These are phyloP conservation scores for Microplitis demolitor DNA, from an alignment of 1,140 invertebrate genomes.

Conservation along the genomic window DNA sequence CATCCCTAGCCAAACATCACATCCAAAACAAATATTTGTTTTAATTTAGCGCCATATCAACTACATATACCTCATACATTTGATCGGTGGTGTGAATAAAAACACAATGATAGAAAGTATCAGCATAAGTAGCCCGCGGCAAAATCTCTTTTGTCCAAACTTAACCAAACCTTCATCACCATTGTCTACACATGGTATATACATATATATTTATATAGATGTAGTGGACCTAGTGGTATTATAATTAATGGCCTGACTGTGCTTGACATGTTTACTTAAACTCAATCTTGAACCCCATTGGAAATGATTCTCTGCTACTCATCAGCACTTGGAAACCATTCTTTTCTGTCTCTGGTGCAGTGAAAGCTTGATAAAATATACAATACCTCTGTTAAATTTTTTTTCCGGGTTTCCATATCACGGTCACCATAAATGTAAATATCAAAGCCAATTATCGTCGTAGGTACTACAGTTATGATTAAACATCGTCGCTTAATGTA, in stretches of 20 bases:
- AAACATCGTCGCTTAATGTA: constrained; percentile 49
- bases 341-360: constrained; percentile 30
- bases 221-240: constrained; percentile 33
- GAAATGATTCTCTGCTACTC: constrained; percentile 33
- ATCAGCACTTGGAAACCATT: constrained; percentile 5
- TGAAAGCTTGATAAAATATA: constrained; percentile 43
- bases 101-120: no score
- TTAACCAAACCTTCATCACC: no score
- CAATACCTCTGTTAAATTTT: constrained; percentile 27
- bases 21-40: no score
- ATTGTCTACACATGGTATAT: not conserved
- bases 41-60: no score
- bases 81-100: no score
- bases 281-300: constrained; percentile 23
- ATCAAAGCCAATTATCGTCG: constrained; percentile 41
- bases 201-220: not conserved
- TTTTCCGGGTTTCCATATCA: constrained; percentile 34
- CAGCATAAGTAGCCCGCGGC: no score
- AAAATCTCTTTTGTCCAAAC: no score
- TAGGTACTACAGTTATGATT: constrained; percentile 50
- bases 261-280: constrained; percentile 52
- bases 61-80: no score
- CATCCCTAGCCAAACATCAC: no score
- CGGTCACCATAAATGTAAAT: constrained; percentile 38
- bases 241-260: constrained; percentile 51